Conservation (phyloP, 2,888 invertebrate genomes). For the Nezara viridula region DNA sequence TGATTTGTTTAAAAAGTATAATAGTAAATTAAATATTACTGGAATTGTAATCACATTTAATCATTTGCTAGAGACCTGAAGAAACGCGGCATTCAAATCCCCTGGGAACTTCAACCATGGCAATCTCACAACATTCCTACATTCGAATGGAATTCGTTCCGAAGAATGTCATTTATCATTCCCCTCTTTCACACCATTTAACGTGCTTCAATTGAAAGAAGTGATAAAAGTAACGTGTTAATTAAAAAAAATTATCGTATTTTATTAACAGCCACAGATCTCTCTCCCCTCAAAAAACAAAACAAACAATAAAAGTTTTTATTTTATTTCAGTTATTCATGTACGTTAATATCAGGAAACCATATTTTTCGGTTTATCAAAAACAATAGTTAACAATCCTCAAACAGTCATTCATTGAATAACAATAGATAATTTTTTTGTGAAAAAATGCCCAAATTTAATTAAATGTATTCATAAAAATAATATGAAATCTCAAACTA, state of each 20-base stretch:
- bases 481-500: too few relatives aligned
- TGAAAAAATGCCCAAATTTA: too few relatives aligned
- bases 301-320: too few relatives aligned
- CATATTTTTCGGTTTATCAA: too few relatives aligned
- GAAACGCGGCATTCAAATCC: constrained; percentile 33
- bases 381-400: too few relatives aligned
- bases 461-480: too few relatives aligned
- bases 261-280: not conserved
- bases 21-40: not conserved
- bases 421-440: too few relatives aligned
- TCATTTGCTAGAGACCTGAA: not conserved
- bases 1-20: not conserved
- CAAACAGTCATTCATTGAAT: too few relatives aligned
- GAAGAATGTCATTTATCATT: constrained; percentile 27
- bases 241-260: not conserved
- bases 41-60: not conserved
- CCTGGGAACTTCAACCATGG: constrained; percentile 18
- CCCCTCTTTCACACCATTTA: not conserved
- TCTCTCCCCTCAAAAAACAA: too few relatives aligned
- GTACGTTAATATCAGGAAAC: too few relatives aligned
- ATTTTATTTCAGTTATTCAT: too few relatives aligned
- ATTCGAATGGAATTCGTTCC: not conserved
- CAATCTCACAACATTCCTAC: not conserved
- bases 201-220: not conserved
- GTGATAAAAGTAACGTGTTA: not conserved